Evolutionary conservation across 2,797 vertebrate species (phyloP).

Genomic region (Pteropus rufus): DNA sequence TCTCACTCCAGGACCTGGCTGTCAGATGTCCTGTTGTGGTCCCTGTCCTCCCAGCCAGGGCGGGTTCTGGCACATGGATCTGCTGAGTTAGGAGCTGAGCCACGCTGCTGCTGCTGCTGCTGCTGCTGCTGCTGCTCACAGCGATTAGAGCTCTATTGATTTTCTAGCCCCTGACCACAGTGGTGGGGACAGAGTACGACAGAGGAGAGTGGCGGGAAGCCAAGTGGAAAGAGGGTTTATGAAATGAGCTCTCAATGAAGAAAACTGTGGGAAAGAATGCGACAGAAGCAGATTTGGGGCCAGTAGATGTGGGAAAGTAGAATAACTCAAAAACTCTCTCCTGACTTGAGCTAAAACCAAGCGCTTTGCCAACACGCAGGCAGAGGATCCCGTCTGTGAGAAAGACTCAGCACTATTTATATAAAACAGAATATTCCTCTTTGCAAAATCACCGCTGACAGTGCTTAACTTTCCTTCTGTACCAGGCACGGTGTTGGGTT

Average conservation of each 20-base stretch:
- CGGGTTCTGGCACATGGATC: background rate
- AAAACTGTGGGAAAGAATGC: background rate
- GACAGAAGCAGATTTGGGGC: background rate
- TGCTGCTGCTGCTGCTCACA: background rate
- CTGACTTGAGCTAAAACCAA: background rate
- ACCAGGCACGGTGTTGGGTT: background rate
- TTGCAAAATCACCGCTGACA: background rate
- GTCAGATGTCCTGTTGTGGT: rapidly evolving
- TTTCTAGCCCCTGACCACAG: conserved; percentile 11
- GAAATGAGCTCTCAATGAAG: conserved; percentile 13
- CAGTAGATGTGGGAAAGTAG: background rate
- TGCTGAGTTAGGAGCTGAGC: background rate
- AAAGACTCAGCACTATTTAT: background rate
- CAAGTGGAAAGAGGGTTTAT: conserved; percentile 17
- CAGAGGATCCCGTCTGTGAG: background rate
- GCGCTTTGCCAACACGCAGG: background rate
- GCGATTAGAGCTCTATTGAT: conserved; percentile 38
- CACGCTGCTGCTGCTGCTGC: too few species aligned
- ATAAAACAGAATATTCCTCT: background rate
- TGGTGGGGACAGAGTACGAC: background rate
- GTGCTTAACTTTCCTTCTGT: background rate
- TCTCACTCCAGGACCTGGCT: background rate
- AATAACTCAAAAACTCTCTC: background rate
- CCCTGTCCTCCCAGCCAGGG: background rate
- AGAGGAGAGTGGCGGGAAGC: conserved; percentile 31